phyloP scores from a whole-genome alignment of 2,797 vertebrate species.

The Hippopotamyrus pictus region DNA sequence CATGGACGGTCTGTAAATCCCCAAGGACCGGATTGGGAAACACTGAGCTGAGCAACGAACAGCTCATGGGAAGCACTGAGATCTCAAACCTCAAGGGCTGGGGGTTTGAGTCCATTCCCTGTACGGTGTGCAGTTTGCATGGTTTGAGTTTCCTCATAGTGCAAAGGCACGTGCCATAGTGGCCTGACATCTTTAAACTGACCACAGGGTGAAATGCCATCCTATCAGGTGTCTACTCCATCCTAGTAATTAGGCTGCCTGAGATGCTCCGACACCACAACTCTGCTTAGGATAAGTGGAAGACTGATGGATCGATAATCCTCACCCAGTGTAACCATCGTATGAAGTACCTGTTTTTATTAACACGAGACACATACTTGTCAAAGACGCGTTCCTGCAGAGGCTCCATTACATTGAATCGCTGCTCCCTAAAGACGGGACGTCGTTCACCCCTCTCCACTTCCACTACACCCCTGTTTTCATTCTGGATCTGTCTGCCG shows the following conservation, averaged over 20 bases:
- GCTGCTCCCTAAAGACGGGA: constrained; percentile 48
- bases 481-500: constrained; percentile 46
- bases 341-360: neutral
- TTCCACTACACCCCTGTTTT: constrained; percentile 45
- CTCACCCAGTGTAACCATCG: neutral
- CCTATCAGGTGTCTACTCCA: neutral
- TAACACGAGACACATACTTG: constrained; percentile 52
- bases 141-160: neutral
- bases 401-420: constrained; percentile 44
- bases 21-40: neutral
- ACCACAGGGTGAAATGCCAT: neutral
- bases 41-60: neutral
- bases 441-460: constrained; percentile 53
- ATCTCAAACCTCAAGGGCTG: neutral
- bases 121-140: neutral
- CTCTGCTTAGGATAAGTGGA: neutral
- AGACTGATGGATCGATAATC: neutral
- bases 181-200: neutral
- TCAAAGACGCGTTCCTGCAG: constrained; percentile 52
- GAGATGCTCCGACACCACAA: neutral
- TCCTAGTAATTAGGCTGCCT: neutral
- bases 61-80: neutral
- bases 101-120: neutral
- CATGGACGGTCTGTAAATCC: neutral
- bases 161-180: neutral